phyloP scores from a whole-genome alignment of 2,113 vertebrate species.

The Tyto alba region DNA sequence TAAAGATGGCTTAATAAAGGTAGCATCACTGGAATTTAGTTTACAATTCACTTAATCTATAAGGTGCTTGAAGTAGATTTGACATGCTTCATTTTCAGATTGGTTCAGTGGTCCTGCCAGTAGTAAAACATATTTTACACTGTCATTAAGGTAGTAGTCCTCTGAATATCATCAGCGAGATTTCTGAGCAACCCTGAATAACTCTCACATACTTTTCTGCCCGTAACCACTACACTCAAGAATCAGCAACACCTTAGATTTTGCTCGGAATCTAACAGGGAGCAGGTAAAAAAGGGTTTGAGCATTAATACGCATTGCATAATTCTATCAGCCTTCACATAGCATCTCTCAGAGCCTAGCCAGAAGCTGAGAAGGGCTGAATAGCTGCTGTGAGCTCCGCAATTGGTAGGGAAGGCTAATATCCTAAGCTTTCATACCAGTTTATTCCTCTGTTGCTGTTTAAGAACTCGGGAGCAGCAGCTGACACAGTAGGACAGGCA shows the following conservation, averaged over 20 bases:
- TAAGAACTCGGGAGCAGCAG: fast-evolving
- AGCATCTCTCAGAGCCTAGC: background rate
- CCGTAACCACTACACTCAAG: background rate
- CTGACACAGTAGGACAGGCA: background rate
- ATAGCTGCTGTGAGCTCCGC: background rate
- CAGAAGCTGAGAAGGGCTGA: background rate
- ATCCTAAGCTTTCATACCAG: background rate
- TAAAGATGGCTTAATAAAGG: background rate
- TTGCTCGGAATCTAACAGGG: background rate
- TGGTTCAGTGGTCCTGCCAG: background rate
- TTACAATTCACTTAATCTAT: background rate
- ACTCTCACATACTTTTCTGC: background rate
- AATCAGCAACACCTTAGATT: background rate
- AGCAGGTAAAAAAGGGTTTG: background rate
- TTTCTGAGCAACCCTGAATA: background rate
- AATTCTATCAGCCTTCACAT: background rate
- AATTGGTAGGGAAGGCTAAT: background rate
- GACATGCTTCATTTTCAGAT: background rate
- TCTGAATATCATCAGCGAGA: background rate
- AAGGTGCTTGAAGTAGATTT: background rate
- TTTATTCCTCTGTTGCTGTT: background rate
- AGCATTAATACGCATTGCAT: background rate
- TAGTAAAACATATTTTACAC: background rate
- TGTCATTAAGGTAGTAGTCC: background rate
- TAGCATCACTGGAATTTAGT: background rate